These are phyloP conservation scores for Mystacornis crossleyi DNA, from an alignment of 2,113 vertebrate species.

Conservation along the genomic window DNA sequence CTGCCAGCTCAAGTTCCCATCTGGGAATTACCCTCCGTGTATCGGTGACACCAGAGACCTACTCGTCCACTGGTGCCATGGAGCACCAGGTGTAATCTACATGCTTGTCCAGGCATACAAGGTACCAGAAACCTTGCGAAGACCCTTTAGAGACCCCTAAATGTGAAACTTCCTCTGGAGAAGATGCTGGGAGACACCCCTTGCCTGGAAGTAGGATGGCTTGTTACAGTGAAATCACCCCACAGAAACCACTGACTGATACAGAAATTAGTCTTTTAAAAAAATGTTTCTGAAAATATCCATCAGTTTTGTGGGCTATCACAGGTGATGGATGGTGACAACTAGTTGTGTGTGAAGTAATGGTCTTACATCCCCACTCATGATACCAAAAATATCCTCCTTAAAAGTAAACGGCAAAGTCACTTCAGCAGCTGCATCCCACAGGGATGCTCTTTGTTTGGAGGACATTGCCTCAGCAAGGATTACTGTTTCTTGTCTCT, in stretches of 20 bases:
- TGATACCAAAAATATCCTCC: neutral
- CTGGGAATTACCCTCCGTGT: slow-evolving; percentile 93
- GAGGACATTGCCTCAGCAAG: neutral
- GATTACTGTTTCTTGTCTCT: neutral
- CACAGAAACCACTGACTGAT: neutral
- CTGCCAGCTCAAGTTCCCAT: slow-evolving; percentile 86
- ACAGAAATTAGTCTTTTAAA: neutral
- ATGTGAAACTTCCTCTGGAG: neutral
- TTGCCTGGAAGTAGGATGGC: neutral
- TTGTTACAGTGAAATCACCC: neutral
- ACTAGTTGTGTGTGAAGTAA: neutral
- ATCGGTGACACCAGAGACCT: slow-evolving; percentile 87
- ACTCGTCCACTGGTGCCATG: slow-evolving; percentile 96
- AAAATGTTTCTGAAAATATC: neutral
- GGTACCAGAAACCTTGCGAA: slow-evolving; percentile 68
- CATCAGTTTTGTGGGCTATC: neutral
- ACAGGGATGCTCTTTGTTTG: neutral
- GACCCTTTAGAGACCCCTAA: neutral
- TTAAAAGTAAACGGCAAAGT: neutral
- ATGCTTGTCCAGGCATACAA: slow-evolving; percentile 94
- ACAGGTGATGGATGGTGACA: neutral
- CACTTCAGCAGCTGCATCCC: neutral
- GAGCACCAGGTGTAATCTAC: slow-evolving; percentile 91
- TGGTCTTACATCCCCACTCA: neutral
- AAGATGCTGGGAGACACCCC: neutral